A percentile compares a stretch with the other conserved stretches of the same genome.
phyloP scores from a whole-genome alignment of 2,888 invertebrate genomes.

The Aleiodes alternator region DNA sequence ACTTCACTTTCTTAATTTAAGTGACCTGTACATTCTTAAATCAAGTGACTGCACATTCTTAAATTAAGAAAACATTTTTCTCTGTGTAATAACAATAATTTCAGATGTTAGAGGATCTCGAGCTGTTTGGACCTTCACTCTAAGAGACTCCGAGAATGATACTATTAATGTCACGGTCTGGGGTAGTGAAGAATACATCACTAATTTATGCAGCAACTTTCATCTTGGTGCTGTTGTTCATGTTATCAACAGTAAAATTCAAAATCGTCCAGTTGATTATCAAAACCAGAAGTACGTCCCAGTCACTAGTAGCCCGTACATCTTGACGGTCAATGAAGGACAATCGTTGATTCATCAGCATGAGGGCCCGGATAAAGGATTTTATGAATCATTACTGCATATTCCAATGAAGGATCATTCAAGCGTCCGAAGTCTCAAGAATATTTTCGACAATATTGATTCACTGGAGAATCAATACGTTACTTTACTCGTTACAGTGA shows the following conservation, averaged over 20 bases:
- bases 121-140: constrained; percentile 86
- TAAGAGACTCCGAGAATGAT: constrained; percentile 84
- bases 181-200: constrained; percentile 82
- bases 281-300: constrained; percentile 81
- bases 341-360: constrained; percentile 80
- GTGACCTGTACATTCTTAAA: too few species aligned
- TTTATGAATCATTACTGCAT: constrained; percentile 78
- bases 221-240: constrained; percentile 85
- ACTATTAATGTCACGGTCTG: constrained; percentile 87
- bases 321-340: constrained; percentile 82
- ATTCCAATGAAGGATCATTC: constrained; percentile 81
- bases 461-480: constrained; percentile 76
- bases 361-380: constrained; percentile 76
- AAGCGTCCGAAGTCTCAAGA: constrained; percentile 78
- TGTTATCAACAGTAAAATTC: constrained; percentile 82
- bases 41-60: too few species aligned
- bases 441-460: constrained; percentile 76
- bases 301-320: constrained; percentile 81
- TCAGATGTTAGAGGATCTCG: constrained; percentile 66
- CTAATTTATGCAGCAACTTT: constrained; percentile 80
- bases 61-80: too few species aligned
- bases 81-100: neutral
- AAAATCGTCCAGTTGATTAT: constrained; percentile 77
- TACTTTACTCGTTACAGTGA: constrained; percentile 84
- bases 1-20: too few species aligned